Percentiles rank a stretch among this genome's conserved stretches.
Evolutionary conservation across 2,113 vertebrate species (phyloP).

Genomic region (Paraplagusia blochii): DNA sequence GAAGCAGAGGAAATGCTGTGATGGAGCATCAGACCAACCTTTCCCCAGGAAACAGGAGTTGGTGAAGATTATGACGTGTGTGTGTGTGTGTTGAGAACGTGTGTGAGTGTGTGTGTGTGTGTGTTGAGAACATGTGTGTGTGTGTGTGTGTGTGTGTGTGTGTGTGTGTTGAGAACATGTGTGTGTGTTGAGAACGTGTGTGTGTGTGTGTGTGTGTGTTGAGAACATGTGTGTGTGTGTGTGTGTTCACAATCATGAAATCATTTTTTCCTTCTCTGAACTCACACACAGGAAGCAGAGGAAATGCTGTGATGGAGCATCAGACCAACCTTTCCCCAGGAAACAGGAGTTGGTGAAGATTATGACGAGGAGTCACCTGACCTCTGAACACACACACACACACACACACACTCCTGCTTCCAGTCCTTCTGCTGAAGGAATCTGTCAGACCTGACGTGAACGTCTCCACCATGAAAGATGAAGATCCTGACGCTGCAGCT

Average conservation of each 20-base stretch:
- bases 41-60: constrained; percentile 52
- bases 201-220: neutral
- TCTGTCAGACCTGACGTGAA: too few species aligned
- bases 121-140: too few species aligned
- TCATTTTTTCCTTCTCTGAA: constrained; percentile 29
- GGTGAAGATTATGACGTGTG: neutral
- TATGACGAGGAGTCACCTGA: neutral
- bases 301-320: constrained; percentile 22
- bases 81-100: too few species aligned
- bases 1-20: constrained; percentile 30
- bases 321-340: constrained; percentile 33
- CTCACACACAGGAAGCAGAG: constrained; percentile 27
- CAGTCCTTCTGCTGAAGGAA: neutral
- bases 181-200: too few species aligned
- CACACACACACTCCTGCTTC: neutral
- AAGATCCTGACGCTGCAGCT: too few species aligned
- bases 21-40: constrained; percentile 28
- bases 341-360: constrained; percentile 29
- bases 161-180: too few species aligned
- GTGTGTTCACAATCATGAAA: constrained; percentile 11
- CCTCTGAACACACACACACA: neutral
- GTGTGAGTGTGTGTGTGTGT: too few species aligned
- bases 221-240: too few species aligned
- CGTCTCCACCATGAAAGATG: too few species aligned
- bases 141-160: too few species aligned